Percentiles rank a stretch among this genome's conserved stretches.
Conservation (phyloP, 2,113 vertebrate genomes). For the Lycaon pictus region DNA sequence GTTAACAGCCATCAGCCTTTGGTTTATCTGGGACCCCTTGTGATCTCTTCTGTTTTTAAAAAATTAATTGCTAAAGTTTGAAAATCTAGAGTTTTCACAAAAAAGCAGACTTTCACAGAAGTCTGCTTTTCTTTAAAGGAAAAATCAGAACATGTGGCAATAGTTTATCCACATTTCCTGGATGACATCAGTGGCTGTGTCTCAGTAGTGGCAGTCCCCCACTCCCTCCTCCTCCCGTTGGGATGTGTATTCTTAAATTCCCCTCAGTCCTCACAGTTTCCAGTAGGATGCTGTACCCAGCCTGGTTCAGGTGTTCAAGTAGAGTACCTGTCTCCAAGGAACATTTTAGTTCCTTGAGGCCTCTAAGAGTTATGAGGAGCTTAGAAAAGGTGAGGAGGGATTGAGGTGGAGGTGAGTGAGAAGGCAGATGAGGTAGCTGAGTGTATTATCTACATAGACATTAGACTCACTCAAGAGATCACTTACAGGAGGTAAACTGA, state of each 20-base stretch:
- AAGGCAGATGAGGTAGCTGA: not conserved
- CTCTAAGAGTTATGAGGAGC: not conserved
- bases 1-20: not conserved
- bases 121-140: slow-evolving; percentile 7
- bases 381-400: not conserved
- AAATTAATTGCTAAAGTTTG: not conserved
- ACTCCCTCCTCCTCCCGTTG: not conserved
- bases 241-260: not conserved
- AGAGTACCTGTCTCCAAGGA: not conserved
- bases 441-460: not conserved
- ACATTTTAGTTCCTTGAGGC: not conserved
- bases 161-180: not conserved
- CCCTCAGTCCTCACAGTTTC: not conserved
- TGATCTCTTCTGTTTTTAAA: not conserved
- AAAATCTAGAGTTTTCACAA: slow-evolving; percentile 24
- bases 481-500: not conserved
- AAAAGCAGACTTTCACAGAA: not conserved
- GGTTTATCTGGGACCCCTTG: not conserved
- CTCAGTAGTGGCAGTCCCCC: not conserved
- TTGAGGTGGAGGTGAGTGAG: not conserved
- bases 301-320: not conserved
- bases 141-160: not conserved
- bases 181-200: not conserved
- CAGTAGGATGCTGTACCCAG: not conserved
- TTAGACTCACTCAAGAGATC: not conserved